These are phyloP conservation scores for Clarias gariepinus DNA, from an alignment of 2,113 vertebrate genomes.

Conservation along the genomic window DNA sequence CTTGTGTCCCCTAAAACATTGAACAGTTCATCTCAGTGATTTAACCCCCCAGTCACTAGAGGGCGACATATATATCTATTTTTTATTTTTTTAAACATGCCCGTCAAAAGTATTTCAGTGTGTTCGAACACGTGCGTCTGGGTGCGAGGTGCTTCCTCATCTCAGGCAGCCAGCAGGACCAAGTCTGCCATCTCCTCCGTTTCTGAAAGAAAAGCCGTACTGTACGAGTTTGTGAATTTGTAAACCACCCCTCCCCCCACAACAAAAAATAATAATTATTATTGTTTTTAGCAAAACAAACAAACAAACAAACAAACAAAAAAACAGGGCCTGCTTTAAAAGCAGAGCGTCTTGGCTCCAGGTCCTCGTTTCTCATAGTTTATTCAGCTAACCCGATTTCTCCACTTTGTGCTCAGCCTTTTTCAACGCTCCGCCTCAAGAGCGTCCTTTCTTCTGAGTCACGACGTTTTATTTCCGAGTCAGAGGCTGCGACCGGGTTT, in stretches of 20 bases:
- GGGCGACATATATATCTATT: not conserved
- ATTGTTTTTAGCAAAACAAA: conserved; percentile 42
- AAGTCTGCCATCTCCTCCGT: conserved; percentile 26
- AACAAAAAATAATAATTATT: conserved; percentile 23
- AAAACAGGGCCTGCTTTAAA: conserved; percentile 28
- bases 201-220: conserved; percentile 33
- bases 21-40: conserved; percentile 1
- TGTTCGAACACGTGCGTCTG: conserved; percentile 33
- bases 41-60: not conserved
- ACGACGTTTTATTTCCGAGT: conserved; percentile 17
- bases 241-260: conserved; percentile 17
- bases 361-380: conserved; percentile 31
- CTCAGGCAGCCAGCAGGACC: conserved; percentile 33
- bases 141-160: conserved; percentile 24
- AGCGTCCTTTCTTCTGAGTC: conserved; percentile 39
- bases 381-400: conserved; percentile 44
- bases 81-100: not conserved
- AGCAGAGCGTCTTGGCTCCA: conserved; percentile 32
- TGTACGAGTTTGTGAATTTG: conserved; percentile 33
- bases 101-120: conserved; percentile 36
- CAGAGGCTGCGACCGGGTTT: conserved; percentile 22
- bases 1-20: conserved; percentile 47
- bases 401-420: conserved; percentile 33
- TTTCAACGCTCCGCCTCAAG: conserved; percentile 36
- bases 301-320: not conserved